Base-by-base conservation (phyloP, 2,888 invertebrate genomes). In the Ptilodon capucinus region DNA sequence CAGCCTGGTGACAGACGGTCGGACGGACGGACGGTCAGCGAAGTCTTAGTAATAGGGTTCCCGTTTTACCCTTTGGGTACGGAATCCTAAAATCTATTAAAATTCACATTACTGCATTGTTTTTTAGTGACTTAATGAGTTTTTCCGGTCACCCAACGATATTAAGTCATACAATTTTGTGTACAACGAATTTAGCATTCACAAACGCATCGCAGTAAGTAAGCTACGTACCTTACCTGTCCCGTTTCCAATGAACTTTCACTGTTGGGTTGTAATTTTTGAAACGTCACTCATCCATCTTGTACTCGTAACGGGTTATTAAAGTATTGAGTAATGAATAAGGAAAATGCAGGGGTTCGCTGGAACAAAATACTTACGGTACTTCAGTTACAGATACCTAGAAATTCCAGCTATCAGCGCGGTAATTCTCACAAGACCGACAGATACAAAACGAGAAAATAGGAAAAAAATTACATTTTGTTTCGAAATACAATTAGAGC, bases 161-260 rank as follows among this genome's bases (percentile, higher is more conserved):
- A n/a, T n/a, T n/a, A n/a, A 4, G 23, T 23, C 23, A 23, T 4
- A 23, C 8, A 23, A 23, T 23, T 30, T 8, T 30, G 30, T 30
- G n/a, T 11, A 30, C 30, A 5, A 11, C 30, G 6, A 11, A 30
- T 30, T 9, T 30, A n/a, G n/a, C n/a, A n/a, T n/a, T n/a, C 4
- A n/a, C 28, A 1, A 3, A n/a, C 28, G 14, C 3, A 32, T 17
- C 17, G 17, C 17, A 11, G 4, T 17, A 17, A 35, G 39, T 39
- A 13, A 1, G 39, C 39, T 19, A 4, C 21, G 21, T 21, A 19
- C 39, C 21, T 39, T 39, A 58, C 52, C 49, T 48, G 61, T 60
- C 44, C 55, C 52, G 40, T 53, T 60, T 51, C 50, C 32, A 44
- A 55, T 48, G 44, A 46, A 56, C 64, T 64, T 64, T 64, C 64